Percentiles rank a stretch among this genome's conserved stretches.
phyloP scores from a whole-genome alignment of 2,797 vertebrate genomes.

The Eulemur rubriventer region DNA sequence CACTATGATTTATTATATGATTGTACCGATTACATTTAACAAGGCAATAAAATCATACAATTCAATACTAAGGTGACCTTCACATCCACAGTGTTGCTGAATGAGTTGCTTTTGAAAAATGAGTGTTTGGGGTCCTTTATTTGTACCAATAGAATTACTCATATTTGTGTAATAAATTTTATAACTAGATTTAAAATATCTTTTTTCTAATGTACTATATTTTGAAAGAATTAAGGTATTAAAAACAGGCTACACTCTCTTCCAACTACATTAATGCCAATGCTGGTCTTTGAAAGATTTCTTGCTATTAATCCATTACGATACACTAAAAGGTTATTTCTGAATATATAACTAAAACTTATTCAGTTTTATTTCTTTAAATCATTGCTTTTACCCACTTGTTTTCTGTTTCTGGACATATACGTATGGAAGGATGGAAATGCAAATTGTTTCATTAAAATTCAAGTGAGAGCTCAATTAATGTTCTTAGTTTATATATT shows the following conservation, averaged over 20 bases:
- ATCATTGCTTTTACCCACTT: neutral
- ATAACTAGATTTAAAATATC: neutral
- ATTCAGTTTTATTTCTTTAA: neutral
- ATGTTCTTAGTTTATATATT: neutral
- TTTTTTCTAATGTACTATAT: neutral
- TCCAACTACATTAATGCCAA: neutral
- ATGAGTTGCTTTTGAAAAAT: conserved; percentile 34
- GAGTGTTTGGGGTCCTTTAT: neutral
- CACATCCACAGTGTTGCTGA: conserved; percentile 17
- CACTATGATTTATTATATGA: conserved; percentile 71
- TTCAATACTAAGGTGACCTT: conserved; percentile 72
- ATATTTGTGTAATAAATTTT: conserved; percentile 42
- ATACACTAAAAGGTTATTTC: neutral
- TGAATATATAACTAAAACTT: neutral
- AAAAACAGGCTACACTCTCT: neutral
- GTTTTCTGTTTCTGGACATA: neutral
- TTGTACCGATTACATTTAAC: conserved; percentile 69
- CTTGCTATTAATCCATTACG: neutral
- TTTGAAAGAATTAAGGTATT: neutral
- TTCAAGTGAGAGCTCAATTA: neutral
- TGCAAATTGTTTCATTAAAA: neutral
- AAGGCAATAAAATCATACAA: conserved; percentile 61
- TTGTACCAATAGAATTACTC: neutral
- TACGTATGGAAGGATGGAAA: neutral
- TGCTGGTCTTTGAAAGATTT: neutral